These are phyloP conservation scores for Astropecten irregularis DNA, from an alignment of 53 echinoderm and acorn worm genomes.

Conservation along the genomic window DNA sequence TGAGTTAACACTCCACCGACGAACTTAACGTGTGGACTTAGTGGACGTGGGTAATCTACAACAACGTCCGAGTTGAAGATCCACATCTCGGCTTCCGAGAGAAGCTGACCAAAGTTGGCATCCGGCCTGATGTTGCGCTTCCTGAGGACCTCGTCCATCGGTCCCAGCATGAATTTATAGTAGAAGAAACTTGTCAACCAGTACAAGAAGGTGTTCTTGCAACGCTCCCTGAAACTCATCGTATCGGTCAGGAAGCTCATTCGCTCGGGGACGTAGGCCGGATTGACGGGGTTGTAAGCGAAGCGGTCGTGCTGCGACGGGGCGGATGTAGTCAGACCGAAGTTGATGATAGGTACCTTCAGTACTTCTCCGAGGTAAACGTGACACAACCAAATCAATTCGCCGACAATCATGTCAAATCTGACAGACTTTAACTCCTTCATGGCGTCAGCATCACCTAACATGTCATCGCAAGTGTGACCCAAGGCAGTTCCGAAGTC, in stretches of 20 bases:
- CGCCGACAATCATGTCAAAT: slow-evolving; percentile 28
- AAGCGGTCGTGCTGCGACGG: slow-evolving; percentile 12
- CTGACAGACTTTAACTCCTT: background rate
- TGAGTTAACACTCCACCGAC: background rate
- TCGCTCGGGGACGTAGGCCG: slow-evolving; percentile 36
- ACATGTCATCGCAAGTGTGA: too few relatives aligned
- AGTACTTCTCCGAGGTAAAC: background rate
- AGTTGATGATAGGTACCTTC: background rate
- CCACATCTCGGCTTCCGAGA: slow-evolving; percentile 12
- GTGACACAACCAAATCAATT: background rate
- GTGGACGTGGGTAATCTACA: slow-evolving; percentile 21
- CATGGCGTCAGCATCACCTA: too few relatives aligned
- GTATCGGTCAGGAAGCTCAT: slow-evolving; percentile 10
- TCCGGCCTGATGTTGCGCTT: slow-evolving; percentile 9
- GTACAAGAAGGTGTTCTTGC: slow-evolving; percentile 12
- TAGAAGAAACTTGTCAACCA: slow-evolving; percentile 20
- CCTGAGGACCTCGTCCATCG: background rate
- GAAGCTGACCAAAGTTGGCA: slow-evolving; percentile 4
- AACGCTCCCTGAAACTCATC: slow-evolving; percentile 31
- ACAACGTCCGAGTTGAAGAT: slow-evolving; percentile 6
- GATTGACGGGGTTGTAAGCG: slow-evolving; percentile 13
- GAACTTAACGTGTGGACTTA: slow-evolving; percentile 31
- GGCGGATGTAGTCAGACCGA: background rate
- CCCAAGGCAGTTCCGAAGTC: too few relatives aligned
- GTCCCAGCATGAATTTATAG: background rate